Evolutionary conservation across 1,140 invertebrate species (phyloP), one percentile per base, ranked within the genome.

Genomic region (Lepeophtheirus salmonis): DNA sequence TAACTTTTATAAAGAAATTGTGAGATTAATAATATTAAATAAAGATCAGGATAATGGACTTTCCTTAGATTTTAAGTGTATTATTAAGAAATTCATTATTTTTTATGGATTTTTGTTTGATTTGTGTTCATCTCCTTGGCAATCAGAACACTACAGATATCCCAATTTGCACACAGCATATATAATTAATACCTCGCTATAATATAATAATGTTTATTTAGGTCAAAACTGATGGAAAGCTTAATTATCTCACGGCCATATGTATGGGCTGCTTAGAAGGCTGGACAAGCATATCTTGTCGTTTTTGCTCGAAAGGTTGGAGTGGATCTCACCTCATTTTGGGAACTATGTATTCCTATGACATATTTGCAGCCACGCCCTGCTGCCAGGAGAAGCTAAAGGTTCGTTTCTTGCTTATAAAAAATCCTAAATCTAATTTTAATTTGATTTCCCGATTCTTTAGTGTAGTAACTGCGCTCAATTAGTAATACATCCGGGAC

Each of bases 291-390:
- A 79, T 89, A 51, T 75, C 78, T 58, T 90, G 86, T 75, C 74
- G 78, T 63, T 83, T 81, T 70, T 96, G 91, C 72, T 80, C 80
- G 59, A 79, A 80, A 62, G 81, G 80, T 60, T 97, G 91, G 90
- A 85, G 91, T 70, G 91, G 91, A 16, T 86, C 85, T 4, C 85
- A 85, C 26, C 78, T 96, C 50, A 86, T 95, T 26, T 75, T 96
- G 16, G 91, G 92, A 51, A 92, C 89, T 56, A 92, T 95, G 88
- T 97, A 97, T 72, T 86, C 89, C 50, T 97, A 94, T 68, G 91
- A 97, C 72, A 89, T 97, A 63, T 96, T 97, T 72, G 91, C 91
- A 68, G 89, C 90, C 51, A 88, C 84, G 75, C 89, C 89, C 14
- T 97, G 92, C 70, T 97, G 91, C 75, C 78, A 83, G 69, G 87